Evolutionary conservation across 2,888 invertebrate species (phyloP), one percentile per base, ranked within the genome.

Genomic region (Heliconius sara): DNA sequence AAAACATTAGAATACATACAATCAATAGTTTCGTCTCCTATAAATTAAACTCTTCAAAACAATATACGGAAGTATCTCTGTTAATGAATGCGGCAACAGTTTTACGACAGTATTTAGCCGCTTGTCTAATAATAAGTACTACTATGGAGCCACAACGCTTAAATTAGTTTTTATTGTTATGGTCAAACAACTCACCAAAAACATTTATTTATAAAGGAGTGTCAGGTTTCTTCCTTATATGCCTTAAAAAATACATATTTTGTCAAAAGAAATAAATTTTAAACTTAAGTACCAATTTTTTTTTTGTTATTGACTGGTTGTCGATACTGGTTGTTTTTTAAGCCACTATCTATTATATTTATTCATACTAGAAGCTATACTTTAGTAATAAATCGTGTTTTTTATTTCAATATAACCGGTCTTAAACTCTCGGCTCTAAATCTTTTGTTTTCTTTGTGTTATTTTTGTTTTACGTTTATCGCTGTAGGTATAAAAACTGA

Each of bases 31-130:
- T 47, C 16, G 67, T 52, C 13, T 47, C 16, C 79, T 82, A 84
- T 86, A 86, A 87, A 84, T 85, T 86, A 84, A 88, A 84, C 87
- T 86, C 83, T 85, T 82, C 74, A 82, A 83, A 87, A 91, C 89
- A 90, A 89, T 89, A 89, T 86, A 81, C 89, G 92, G 92, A 92
- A 91, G 88, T 85, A 84, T 85, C 84, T 85, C 80, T 81, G 84
- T 85, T 87, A 88, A 88, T 86, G 27, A 57, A 72, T 65, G 66
- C 77, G 63, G 30, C 52, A 67, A 67, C 73, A 43, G 66, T 34
- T 67, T 73, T 67, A 73, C 66, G 73, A 73, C 66, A 78, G 27
- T 70, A 73, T 39, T 73, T 60, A 73, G 39, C 60, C 34, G 73
- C n/a, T n/a, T n/a, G 63, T 47, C 71, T 63, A 72, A n/a, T 66